Evolutionary conservation across 2,888 invertebrate species (phyloP).

Genomic region (Zygogramma bicolorata): DNA sequence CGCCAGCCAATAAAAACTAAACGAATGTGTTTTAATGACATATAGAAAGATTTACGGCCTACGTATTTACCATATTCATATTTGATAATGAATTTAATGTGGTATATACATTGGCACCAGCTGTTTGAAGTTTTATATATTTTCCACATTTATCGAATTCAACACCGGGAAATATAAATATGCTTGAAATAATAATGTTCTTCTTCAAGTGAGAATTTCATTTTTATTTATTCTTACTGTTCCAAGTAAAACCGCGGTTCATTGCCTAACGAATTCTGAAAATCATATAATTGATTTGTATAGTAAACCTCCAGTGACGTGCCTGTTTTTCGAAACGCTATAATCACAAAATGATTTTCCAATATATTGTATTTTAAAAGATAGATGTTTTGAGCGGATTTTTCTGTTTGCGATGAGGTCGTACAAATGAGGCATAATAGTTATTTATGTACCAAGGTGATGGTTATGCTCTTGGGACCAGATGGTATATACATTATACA

Average conservation of each 20-base stretch:
- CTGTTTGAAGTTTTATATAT: background rate
- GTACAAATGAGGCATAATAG: no score
- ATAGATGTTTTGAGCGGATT: no score
- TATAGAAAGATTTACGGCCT: background rate
- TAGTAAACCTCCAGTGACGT: no score
- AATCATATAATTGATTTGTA: no score
- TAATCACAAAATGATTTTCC: no score
- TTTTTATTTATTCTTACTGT: background rate
- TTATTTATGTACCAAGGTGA: no score
- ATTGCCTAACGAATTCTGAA: background rate
- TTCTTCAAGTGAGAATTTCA: background rate
- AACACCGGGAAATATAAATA: background rate
- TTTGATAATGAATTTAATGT: background rate
- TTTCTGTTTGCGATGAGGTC: no score
- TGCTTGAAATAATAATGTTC: background rate
- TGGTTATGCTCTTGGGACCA: no score
- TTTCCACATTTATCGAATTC: background rate
- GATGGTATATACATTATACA: no score
- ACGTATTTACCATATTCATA: background rate
- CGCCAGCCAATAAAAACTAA: background rate
- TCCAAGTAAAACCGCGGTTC: background rate
- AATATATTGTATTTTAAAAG: no score
- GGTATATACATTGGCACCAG: background rate
- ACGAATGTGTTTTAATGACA: background rate
- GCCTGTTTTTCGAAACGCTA: no score